phyloP scores from a whole-genome alignment of 1,140 invertebrate genomes.

The Drosophila sp. region DNA sequence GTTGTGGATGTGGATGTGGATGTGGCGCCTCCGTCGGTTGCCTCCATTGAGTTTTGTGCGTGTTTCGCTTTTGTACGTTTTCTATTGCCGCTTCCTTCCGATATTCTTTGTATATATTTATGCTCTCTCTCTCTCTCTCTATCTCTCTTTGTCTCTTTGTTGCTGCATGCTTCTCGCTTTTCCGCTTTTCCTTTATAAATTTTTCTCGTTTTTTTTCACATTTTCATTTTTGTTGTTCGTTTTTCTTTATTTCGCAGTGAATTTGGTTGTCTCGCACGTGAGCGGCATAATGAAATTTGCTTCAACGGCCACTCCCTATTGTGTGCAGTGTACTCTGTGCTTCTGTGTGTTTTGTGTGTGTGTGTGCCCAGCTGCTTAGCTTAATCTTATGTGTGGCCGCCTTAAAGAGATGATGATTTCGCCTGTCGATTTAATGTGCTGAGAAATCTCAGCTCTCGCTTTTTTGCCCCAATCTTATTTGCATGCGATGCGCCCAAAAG shows the following conservation, averaged over 20 bases:
- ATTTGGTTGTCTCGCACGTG: conserved; percentile 84
- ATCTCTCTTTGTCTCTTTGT: background rate
- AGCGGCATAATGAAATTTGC: conserved; percentile 79
- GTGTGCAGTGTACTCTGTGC: conserved; percentile 20
- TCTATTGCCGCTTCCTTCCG: conserved; percentile 76
- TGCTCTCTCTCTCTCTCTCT: no score
- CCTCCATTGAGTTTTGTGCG: conserved; percentile 47
- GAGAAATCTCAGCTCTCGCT: conserved; percentile 68
- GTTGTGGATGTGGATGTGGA: conserved; percentile 16
- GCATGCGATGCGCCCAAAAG: conserved; percentile 67
- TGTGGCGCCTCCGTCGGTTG: conserved; percentile 43
- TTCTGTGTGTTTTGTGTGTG: conserved; percentile 41
- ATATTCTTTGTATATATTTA: conserved; percentile 48
- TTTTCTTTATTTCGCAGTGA: conserved; percentile 80
- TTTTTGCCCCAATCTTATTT: conserved; percentile 57
- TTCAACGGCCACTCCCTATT: conserved; percentile 67
- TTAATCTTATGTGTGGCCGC: conserved; percentile 74
- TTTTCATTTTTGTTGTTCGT: conserved; percentile 49
- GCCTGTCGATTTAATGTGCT: conserved; percentile 71
- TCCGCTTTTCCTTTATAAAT: conserved; percentile 43
- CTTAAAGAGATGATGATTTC: conserved; percentile 68
- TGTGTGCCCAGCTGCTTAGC: conserved; percentile 77
- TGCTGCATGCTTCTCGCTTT: background rate
- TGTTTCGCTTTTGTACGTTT: conserved; percentile 73
- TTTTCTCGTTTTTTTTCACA: conserved; percentile 41